A percentile compares a stretch with the other conserved stretches of the same genome.
Conservation (phyloP, 2,113 vertebrate species). For the Elanus axillaris region DNA sequence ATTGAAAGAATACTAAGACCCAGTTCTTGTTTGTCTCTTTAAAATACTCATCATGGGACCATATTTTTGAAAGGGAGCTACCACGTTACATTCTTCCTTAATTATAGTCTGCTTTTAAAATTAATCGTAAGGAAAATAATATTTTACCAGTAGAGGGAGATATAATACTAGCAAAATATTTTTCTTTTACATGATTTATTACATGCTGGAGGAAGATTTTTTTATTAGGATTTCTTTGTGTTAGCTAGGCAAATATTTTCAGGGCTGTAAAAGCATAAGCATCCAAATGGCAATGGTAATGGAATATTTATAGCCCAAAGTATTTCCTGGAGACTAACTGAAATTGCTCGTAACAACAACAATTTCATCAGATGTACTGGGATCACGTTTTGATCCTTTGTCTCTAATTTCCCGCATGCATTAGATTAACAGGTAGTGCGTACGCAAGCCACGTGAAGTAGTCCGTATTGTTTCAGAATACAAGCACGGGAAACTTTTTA, state of each 20-base stretch:
- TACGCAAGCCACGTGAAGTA: neutral
- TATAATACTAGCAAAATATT: slow-evolving; percentile 1
- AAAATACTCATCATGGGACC: neutral
- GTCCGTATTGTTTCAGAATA: neutral
- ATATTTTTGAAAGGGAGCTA: neutral
- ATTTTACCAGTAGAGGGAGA: slow-evolving; percentile 49
- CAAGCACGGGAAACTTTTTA: neutral
- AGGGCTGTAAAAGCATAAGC: neutral
- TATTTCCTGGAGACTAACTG: neutral
- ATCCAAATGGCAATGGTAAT: neutral
- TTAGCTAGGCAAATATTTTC: neutral
- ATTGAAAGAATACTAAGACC: neutral
- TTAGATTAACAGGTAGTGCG: neutral
- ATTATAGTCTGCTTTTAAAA: neutral
- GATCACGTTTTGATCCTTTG: neutral
- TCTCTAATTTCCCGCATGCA: neutral
- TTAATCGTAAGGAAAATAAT: neutral
- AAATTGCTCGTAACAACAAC: neutral
- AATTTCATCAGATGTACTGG: neutral
- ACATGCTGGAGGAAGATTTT: neutral
- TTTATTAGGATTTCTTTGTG: neutral
- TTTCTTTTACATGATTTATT: neutral
- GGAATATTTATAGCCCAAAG: neutral
- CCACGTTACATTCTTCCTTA: neutral
- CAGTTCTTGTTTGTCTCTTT: neutral